Conservation (phyloP, 2,888 invertebrate genomes). For the Drosophila atripex region DNA sequence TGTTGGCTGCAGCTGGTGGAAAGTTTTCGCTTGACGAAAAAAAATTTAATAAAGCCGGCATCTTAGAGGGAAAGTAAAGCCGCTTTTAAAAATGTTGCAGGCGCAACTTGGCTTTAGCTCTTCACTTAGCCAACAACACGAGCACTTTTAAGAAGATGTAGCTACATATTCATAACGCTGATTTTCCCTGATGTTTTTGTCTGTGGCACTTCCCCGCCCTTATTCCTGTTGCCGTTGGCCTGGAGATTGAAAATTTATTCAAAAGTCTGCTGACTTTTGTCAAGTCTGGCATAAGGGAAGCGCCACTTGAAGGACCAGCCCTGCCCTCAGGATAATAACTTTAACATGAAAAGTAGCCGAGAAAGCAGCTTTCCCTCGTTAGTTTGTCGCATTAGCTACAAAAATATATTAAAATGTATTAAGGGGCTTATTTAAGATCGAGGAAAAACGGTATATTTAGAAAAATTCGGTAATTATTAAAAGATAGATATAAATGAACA, state of each 20-base stretch:
- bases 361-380: conserved; percentile 61
- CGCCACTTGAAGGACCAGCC: conserved; percentile 22
- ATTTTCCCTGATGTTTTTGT: conserved; percentile 52
- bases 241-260: conserved; percentile 73
- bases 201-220: conserved; percentile 1
- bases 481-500: too few species aligned
- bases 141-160: conserved; percentile 65
- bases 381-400: conserved; percentile 51
- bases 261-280: conserved; percentile 62
- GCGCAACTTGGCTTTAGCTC: conserved; percentile 61
- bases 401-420: background rate
- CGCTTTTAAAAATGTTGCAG: conserved; percentile 71
- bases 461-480: too few species aligned
- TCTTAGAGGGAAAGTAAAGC: conserved; percentile 67
- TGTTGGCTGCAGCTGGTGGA: conserved; percentile 41
- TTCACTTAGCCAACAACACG: conserved; percentile 60
- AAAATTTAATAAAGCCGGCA: conserved; percentile 50
- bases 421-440: background rate
- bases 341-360: conserved; percentile 68
- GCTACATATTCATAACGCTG: conserved; percentile 74
- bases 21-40: conserved; percentile 51
- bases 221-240: conserved; percentile 31
- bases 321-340: conserved; percentile 62
- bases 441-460: background rate
- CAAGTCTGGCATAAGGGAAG: conserved; percentile 35